Evolutionary conservation across 2,113 vertebrate genomes (phyloP).

Genomic region (Leucoraja erinaceus): DNA sequence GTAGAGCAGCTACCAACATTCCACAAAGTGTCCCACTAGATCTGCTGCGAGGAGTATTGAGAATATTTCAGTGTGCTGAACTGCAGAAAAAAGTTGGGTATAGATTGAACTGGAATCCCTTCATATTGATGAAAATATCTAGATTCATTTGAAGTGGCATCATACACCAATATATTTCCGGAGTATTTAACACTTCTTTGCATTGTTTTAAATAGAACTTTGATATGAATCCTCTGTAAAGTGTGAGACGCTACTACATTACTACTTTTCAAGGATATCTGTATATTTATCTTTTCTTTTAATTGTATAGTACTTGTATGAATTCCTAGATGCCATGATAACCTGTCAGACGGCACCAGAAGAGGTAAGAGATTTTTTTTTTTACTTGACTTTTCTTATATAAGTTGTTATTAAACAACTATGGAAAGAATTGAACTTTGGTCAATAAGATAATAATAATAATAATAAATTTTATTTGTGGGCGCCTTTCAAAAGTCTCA

Average conservation of each 20-base stretch:
- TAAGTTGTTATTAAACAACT: too few species aligned
- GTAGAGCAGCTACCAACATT: too few species aligned
- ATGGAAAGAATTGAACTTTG: background rate
- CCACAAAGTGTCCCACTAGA: too few species aligned
- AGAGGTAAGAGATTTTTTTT: slow-evolving; percentile 58
- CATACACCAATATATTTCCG: too few species aligned
- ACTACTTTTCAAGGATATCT: background rate
- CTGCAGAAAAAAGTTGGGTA: too few species aligned
- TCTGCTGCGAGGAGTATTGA: too few species aligned
- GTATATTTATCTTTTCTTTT: background rate
- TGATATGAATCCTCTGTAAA: background rate
- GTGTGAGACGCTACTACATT: background rate
- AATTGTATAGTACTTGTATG: slow-evolving; percentile 70
- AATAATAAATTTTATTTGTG: too few species aligned
- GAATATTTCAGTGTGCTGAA: too few species aligned
- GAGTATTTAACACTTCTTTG: background rate
- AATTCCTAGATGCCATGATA: slow-evolving; percentile 84
- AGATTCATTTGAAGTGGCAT: too few species aligned
- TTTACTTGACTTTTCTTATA: background rate
- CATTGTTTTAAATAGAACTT: background rate
- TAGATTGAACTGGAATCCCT: too few species aligned
- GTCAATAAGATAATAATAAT: background rate
- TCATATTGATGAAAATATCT: too few species aligned
- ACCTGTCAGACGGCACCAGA: slow-evolving; percentile 89
- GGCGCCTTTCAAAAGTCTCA: too few species aligned